These are phyloP conservation scores for Galeruca laticollis DNA, from an alignment of 2,888 invertebrate species.

Conservation along the genomic window DNA sequence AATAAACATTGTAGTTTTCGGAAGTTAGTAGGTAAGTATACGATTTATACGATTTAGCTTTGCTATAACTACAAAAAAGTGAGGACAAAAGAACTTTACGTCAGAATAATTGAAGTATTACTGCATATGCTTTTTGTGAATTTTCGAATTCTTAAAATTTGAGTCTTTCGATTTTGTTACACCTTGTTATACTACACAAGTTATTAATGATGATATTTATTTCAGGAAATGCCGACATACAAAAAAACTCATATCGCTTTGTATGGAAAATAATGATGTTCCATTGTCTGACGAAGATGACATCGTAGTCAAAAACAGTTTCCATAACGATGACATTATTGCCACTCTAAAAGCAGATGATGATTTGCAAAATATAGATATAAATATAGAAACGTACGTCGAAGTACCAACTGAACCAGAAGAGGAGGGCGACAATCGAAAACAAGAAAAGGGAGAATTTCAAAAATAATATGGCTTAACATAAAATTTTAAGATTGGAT, in stretches of 20 bases:
- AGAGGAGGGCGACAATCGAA: constrained; percentile 19
- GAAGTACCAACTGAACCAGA: constrained; percentile 11
- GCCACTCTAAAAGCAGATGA: no score
- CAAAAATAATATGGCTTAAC: constrained; percentile 26
- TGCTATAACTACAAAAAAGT: constrained; percentile 1
- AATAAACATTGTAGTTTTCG: constrained; percentile 18
- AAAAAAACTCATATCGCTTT: constrained; percentile 33
- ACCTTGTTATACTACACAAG: not conserved
- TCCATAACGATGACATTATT: constrained; percentile 22
- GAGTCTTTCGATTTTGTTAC: constrained; percentile 19
- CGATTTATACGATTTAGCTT: constrained; percentile 15
- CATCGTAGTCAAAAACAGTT: constrained; percentile 14
- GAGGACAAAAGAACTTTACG: constrained; percentile 20
- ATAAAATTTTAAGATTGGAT: constrained; percentile 25
- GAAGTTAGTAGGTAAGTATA: constrained; percentile 18
- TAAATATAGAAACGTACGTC: not conserved
- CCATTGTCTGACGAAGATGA: constrained; percentile 29
- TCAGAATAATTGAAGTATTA: constrained; percentile 18
- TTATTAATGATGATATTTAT: constrained; percentile 4
- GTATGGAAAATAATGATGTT: constrained; percentile 31
- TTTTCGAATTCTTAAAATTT: constrained; percentile 19
- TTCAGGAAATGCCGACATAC: constrained; percentile 26
- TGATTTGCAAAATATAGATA: constrained; percentile 20
- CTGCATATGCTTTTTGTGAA: constrained; percentile 18
- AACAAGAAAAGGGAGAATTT: constrained; percentile 30